Percentiles rank a stretch among this genome's conserved stretches.
Evolutionary conservation across 35 echinoderm and acorn worm genomes (phyloP).

Genomic region (Acanthaster planci): DNA sequence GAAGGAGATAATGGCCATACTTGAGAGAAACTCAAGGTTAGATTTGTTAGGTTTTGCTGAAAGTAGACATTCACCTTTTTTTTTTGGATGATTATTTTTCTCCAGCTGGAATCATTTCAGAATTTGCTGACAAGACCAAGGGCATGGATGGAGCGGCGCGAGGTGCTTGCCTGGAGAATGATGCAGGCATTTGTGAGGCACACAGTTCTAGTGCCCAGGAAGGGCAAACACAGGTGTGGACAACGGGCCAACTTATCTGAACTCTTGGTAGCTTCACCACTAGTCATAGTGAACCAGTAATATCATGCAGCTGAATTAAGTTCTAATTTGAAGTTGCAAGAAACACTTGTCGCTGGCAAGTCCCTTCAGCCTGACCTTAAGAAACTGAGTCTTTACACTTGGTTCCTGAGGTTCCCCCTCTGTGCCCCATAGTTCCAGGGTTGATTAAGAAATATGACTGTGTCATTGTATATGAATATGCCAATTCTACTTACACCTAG

Average conservation of each 20-base stretch:
- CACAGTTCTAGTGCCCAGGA: conserved; percentile 93
- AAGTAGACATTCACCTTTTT: neutral
- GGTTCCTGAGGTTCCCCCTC: too few relatives aligned
- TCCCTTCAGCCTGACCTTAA: too few relatives aligned
- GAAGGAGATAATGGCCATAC: too few relatives aligned
- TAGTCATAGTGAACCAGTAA: neutral
- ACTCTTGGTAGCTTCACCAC: neutral
- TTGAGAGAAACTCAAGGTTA: too few relatives aligned
- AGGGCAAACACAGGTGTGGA: conserved; percentile 93
- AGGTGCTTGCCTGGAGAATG: conserved; percentile 57
- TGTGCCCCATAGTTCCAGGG: neutral
- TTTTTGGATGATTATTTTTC: neutral
- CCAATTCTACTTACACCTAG: conserved; percentile 17
- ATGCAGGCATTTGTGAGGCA: conserved; percentile 57
- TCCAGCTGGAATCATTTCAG: conserved; percentile 57
- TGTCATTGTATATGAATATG: too few relatives aligned
- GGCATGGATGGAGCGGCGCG: conserved; percentile 68
- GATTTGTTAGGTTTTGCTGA: too few relatives aligned
- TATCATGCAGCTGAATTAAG: neutral
- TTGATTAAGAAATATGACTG: too few relatives aligned
- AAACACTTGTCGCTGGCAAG: too few relatives aligned
- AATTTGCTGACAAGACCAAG: conserved; percentile 76
- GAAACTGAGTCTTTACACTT: too few relatives aligned
- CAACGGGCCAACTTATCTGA: neutral
- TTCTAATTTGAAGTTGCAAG: neutral